Evolutionary conservation across 2,113 vertebrate genomes (phyloP), one percentile per base, ranked within the genome.

Genomic region (Beaufortia kweichowensis): DNA sequence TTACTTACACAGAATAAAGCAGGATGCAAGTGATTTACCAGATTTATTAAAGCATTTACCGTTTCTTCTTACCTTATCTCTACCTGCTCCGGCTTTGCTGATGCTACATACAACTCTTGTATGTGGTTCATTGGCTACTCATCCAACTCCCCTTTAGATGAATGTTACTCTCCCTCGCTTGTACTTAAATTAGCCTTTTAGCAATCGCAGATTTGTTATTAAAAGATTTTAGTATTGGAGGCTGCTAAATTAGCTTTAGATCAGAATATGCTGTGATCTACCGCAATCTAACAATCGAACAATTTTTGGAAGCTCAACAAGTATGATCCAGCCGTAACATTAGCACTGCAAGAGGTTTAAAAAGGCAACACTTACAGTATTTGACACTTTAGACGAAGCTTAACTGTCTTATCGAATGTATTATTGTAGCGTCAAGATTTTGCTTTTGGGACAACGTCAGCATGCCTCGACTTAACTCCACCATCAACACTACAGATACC

Each of bases 401-500:
- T 81, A 86, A 85, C 74, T 81, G 48, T 57, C 67, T 56, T 65
- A 39, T 75, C 55, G 23, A 14, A 62, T 69, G 28, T n/a, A 31
- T 65, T 83, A 61, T 70, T 50, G n/a, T 29, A 35, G 15, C 3
- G 19, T 35, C 35, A 82, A 72, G 55, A 46, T 81, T 70, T 48
- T 65, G 39, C 46, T 50, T 74, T 59, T 71, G 48, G 76, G 68
- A 79, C 26, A 61, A 76, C 68, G 82, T 88, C 83, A 86, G 87
- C 79, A 78, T 79, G 85, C 76, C 35, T 50, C 82, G 82, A 75
- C 68, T 83, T 81, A 84, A 82, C 81, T 81, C 76, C 21, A 24
- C 70, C 82, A 87, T 88, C 80, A 82, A 78, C 81, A 78, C 72
- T 75, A 31, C 59, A 79, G 26, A 85, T 83, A 89, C 82, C 85